Evolutionary conservation across 2,797 vertebrate genomes (phyloP), one percentile per base, ranked within the genome.

Genomic region (Tapera naevia): DNA sequence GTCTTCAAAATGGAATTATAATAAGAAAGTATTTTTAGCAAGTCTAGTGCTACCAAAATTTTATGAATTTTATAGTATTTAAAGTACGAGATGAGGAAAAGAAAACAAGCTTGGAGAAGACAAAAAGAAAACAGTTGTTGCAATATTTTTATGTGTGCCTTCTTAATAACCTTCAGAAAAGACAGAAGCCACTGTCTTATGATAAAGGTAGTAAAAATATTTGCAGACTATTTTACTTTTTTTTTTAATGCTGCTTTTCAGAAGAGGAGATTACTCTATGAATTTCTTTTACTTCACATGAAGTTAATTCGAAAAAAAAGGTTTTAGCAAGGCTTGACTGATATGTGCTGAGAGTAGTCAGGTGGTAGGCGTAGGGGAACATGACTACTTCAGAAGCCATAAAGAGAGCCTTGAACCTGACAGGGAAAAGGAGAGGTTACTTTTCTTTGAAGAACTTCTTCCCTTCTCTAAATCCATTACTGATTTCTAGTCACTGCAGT

Each of bases 1-100:
- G 18, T 79, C 88, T 97, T 94, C 81, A 91, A 92, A 96, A 94
- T 60, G 5, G 54, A 92, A 78, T 94, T 96, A 83, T 46, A 96
- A 72, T 33, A 84, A 93, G 58, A 66, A 48, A 80, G 28, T 32
- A 81, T 51, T 57, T 91, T 69, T 43, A 82, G 15, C 24, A 82
- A 28, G 11, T 48, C 39, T 57, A 79, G 19, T 6, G 3, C 7
- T 91, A 54, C 10, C 15, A 80, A 80, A 58, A 28, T 62, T 74
- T 66, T 54, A 4, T 66, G 10, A 35, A 4, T 28, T 92, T 84
- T 82, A 64, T 85, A 87, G 50, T 13, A 46, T 4, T 5, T 22
- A 80, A 28, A 3, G 3, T 23, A 75, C 0, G 1, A 50, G 5
- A 7, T 58, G 4, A 53, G 37, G 7, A 15, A 54, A 80, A 58